These are phyloP conservation scores for Thalassophryne amazonica DNA, from an alignment of 2,797 vertebrate species.

Conservation along the genomic window DNA sequence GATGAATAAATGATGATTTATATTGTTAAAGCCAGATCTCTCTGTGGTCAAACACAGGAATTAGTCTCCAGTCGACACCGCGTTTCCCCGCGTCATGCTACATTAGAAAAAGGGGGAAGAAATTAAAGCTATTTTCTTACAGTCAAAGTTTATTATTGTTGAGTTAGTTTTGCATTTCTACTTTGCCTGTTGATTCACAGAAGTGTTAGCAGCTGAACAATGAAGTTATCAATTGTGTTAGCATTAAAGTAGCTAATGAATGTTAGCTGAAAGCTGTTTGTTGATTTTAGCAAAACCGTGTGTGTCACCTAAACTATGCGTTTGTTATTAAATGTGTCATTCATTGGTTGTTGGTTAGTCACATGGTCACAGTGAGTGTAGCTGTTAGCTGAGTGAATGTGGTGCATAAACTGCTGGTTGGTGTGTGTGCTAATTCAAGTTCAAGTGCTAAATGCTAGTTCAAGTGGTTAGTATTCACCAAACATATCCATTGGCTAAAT, in stretches of 20 bases:
- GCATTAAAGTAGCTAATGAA: conserved; percentile 6
- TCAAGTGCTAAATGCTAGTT: background rate
- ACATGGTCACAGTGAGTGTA: too few species aligned
- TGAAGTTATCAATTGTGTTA: conserved; percentile 40
- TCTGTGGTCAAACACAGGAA: conserved; percentile 59
- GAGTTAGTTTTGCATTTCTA: conserved; percentile 37
- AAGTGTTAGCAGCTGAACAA: conserved; percentile 27
- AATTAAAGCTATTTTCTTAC: conserved; percentile 34
- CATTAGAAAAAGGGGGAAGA: conserved; percentile 12
- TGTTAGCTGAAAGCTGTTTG: conserved; percentile 12
- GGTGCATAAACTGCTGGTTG: background rate
- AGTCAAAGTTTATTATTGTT: conserved; percentile 47
- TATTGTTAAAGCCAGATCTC: conserved; percentile 61
- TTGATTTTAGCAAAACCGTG: conserved; percentile 9
- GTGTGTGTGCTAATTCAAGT: background rate
- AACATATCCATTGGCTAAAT: too few species aligned
- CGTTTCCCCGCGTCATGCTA: conserved; percentile 25
- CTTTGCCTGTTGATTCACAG: conserved; percentile 32
- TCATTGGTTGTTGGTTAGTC: too few species aligned
- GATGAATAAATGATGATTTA: conserved; percentile 58
- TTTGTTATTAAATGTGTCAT: too few species aligned
- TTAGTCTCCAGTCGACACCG: conserved; percentile 23
- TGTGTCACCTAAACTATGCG: conserved; percentile 39
- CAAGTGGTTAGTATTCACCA: too few species aligned
- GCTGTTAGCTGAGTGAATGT: conserved; percentile 2